A percentile compares a stretch with the other conserved stretches of the same genome.
Conservation (phyloP, 2,797 vertebrate species). For the Siniperca undulata region DNA sequence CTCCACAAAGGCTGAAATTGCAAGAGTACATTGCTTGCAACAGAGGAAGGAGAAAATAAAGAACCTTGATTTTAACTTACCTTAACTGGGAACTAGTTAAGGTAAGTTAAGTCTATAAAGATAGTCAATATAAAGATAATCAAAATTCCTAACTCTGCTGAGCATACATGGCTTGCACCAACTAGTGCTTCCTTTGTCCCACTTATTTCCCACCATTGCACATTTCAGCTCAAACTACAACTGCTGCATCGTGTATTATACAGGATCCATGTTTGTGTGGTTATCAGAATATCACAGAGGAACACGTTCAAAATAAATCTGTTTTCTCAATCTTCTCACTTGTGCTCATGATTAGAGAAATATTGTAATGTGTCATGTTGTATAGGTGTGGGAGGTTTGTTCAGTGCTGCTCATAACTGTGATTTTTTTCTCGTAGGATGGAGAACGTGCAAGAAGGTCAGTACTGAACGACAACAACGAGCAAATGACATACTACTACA, state of each 20-base stretch:
- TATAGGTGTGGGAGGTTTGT: neutral
- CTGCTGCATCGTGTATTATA: neutral
- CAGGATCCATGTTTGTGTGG: neutral
- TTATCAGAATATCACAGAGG: neutral
- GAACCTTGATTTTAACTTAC: neutral
- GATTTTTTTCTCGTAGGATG: constrained; percentile 80
- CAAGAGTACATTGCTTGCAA: too few species aligned
- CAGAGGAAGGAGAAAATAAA: neutral
- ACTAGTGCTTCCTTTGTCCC: neutral
- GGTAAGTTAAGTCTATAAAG: too few species aligned
- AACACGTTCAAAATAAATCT: neutral
- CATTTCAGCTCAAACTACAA: constrained; percentile 3
- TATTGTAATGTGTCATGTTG: too few species aligned
- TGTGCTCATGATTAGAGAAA: too few species aligned
- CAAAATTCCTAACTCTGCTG: neutral
- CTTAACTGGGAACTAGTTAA: neutral
- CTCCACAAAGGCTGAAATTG: neutral
- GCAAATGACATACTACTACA: constrained; percentile 85
- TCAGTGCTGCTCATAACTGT: neutral
- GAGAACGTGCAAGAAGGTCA: constrained; percentile 87
- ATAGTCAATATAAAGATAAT: neutral
- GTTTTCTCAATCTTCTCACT: too few species aligned
- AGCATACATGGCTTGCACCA: neutral
- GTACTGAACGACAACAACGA: constrained; percentile 81
- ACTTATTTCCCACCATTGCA: neutral